Evolutionary conservation across 1,140 invertebrate species (phyloP).

Genomic region (Plodia interpunctella): DNA sequence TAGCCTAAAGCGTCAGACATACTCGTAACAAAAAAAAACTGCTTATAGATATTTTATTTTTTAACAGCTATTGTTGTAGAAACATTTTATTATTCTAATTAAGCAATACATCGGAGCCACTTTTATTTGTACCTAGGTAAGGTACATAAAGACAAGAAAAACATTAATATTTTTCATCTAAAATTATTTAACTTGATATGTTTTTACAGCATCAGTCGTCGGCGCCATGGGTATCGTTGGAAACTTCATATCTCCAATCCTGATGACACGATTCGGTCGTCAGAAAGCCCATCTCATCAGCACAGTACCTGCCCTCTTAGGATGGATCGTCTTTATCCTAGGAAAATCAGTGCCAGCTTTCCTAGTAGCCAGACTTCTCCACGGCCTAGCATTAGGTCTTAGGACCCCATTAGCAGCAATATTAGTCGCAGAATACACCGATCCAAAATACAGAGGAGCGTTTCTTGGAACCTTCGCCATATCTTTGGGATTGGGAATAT

Average conservation of each 20-base stretch:
- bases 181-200: no score
- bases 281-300: conserved; percentile 61
- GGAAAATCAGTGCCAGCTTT: conserved; percentile 55
- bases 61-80: no score
- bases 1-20: no score
- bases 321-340: conserved; percentile 59
- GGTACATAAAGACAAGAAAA: no score
- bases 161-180: no score
- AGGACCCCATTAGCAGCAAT: conserved; percentile 63
- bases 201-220: conserved; percentile 56
- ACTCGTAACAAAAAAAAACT: no score
- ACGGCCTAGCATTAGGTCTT: conserved; percentile 57
- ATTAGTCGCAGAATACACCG: conserved; percentile 64
- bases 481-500: conserved; percentile 59
- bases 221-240: conserved; percentile 66
- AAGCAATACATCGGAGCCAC: neutral
- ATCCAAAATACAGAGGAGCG: conserved; percentile 61
- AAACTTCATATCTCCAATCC: conserved; percentile 62
- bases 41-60: no score
- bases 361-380: conserved; percentile 53
- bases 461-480: conserved; percentile 67
- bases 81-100: neutral
- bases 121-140: conserved; percentile 13
- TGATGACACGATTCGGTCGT: conserved; percentile 59
- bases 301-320: conserved; percentile 57